phyloP scores from a whole-genome alignment of 2,113 vertebrate species.

The Psittacus erithacus region DNA sequence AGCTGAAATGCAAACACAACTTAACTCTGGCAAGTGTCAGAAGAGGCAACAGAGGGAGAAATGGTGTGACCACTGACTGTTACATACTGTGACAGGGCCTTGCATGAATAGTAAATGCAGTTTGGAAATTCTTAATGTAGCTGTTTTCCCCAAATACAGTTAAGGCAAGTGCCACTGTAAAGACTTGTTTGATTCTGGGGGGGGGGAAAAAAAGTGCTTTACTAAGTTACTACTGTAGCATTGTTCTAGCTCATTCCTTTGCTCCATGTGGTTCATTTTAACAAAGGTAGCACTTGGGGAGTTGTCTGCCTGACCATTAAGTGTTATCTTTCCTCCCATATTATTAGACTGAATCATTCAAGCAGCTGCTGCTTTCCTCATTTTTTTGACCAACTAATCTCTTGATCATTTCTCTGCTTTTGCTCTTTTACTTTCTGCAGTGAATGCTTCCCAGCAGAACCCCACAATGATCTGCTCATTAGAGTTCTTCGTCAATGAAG shows the following conservation, averaged over 20 bases:
- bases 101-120: not conserved
- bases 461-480: not conserved
- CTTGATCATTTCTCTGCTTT: not conserved
- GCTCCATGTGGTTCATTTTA: not conserved
- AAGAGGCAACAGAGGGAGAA: not conserved
- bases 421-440: not conserved
- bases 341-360: not conserved
- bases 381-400: not conserved
- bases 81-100: not conserved
- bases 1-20: not conserved
- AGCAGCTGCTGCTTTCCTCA: not conserved
- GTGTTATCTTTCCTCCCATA: not conserved
- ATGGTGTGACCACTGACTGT: not conserved
- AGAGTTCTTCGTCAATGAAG: fast-evolving
- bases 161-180: not conserved
- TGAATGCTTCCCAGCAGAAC: not conserved
- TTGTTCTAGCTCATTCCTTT: not conserved
- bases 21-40: not conserved
- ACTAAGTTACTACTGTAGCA: not conserved
- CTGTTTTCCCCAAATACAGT: not conserved
- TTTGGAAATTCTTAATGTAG: not conserved
- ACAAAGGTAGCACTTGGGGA: not conserved
- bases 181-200: not conserved
- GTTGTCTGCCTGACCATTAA: not conserved
- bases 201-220: not conserved